Conservation (phyloP, 2,888 invertebrate genomes). For the Xestia xanthographa region DNA sequence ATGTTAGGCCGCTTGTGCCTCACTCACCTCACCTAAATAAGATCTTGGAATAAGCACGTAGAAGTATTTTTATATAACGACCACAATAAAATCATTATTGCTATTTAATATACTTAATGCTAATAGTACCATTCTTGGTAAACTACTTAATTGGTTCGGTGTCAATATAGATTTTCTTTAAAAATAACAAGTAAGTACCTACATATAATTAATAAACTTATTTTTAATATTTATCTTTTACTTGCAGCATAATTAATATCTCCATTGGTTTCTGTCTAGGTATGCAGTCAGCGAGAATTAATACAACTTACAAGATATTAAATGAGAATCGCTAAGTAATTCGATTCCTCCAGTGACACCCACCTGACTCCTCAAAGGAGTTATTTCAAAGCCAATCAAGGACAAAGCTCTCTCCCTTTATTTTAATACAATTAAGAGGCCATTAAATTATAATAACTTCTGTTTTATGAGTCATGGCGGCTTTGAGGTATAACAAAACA, state of each 20-base stretch:
- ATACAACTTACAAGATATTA: not conserved
- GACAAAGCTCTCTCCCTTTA: constrained; percentile 31
- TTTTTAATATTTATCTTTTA: not conserved
- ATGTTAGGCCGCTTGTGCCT: not conserved
- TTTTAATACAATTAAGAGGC: constrained; percentile 38
- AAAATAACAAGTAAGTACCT: not conserved
- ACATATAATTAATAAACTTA: not conserved
- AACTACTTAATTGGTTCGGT: not conserved
- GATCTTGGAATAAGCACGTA: not conserved
- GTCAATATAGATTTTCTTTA: not conserved
- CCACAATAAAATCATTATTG: not conserved
- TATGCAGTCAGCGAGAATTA: not conserved
- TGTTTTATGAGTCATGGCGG: constrained; percentile 12
- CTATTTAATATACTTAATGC: not conserved
- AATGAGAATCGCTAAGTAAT: constrained; percentile 27
- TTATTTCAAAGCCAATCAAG: constrained; percentile 33
- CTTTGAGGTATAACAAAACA: not conserved
- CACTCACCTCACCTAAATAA: not conserved
- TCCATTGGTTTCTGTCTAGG: not conserved
- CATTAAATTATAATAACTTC: constrained; percentile 33
- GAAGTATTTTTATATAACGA: not conserved
- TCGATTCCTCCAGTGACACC: constrained; percentile 26
- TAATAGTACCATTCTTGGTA: not conserved
- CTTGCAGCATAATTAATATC: not conserved
- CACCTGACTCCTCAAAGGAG: constrained; percentile 26